Conservation (phyloP, 2,888 invertebrate species). For the Mythimna vitellina region DNA sequence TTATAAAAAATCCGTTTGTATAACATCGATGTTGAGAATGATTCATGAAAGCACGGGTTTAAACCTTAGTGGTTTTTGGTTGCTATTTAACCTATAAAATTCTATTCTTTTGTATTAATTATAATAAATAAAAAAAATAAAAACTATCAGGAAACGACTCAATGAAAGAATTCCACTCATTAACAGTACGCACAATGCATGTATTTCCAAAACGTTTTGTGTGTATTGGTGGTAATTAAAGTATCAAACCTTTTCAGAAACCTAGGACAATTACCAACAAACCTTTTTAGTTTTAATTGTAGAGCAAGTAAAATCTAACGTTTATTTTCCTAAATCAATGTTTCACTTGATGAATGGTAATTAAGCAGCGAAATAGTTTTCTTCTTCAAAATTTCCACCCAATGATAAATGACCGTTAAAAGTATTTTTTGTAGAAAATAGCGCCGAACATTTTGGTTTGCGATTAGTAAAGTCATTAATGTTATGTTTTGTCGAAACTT, state of each 20-base stretch:
- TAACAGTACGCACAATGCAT: too few relatives aligned
- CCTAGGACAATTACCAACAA: background rate
- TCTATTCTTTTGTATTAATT: too few relatives aligned
- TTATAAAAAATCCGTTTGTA: too few relatives aligned
- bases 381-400: conserved; percentile 14
- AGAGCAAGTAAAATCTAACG: conserved; percentile 6
- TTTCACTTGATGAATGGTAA: conserved; percentile 30
- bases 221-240: background rate
- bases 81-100: too few relatives aligned
- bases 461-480: conserved; percentile 53
- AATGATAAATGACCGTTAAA: conserved; percentile 36
- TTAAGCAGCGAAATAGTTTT: conserved; percentile 36
- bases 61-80: too few relatives aligned
- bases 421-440: conserved; percentile 32
- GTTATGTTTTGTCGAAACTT: conserved; percentile 20
- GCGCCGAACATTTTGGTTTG: conserved; percentile 30
- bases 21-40: too few relatives aligned
- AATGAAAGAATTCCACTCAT: too few relatives aligned
- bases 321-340: conserved; percentile 23
- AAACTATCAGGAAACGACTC: too few relatives aligned
- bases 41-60: too few relatives aligned
- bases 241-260: background rate
- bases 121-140: too few relatives aligned
- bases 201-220: too few relatives aligned
- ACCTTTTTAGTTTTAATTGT: conserved; percentile 13